Conservation (phyloP, 2,888 invertebrate species). For the Strigamia crassipes region DNA sequence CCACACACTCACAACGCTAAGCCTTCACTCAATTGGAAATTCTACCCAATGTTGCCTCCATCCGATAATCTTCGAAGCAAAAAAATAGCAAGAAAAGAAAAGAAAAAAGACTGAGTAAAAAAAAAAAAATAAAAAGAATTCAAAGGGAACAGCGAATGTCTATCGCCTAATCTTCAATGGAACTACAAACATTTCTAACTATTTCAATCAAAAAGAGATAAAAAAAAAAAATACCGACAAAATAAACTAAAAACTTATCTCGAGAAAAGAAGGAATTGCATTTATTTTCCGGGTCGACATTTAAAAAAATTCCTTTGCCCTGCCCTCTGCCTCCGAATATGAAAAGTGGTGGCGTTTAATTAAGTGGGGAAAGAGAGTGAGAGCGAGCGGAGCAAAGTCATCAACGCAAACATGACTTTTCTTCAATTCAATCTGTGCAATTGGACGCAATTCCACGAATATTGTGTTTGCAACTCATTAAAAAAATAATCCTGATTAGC, state of each 20-base stretch:
- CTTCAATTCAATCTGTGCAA: background rate
- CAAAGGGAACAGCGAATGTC: background rate
- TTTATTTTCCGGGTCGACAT: background rate
- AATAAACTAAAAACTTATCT: background rate
- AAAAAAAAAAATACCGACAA: too few relatives aligned
- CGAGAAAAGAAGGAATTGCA: background rate
- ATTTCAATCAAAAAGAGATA: background rate
- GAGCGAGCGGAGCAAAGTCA: slow-evolving; percentile 12
- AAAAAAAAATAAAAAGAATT: background rate
- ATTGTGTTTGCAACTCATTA: slow-evolving; percentile 1
- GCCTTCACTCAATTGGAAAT: slow-evolving; percentile 37
- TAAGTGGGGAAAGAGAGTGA: too few relatives aligned
- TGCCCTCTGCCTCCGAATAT: background rate
- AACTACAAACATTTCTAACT: slow-evolving; percentile 6
- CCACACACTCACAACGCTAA: slow-evolving; percentile 23
- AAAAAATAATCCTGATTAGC: slow-evolving; percentile 25
- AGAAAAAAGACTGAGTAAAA: too few relatives aligned
- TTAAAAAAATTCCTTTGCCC: background rate
- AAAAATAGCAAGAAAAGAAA: background rate
- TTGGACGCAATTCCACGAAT: background rate
- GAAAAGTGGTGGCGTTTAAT: slow-evolving; percentile 6
- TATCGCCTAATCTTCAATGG: background rate
- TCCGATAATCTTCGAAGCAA: slow-evolving; percentile 9
- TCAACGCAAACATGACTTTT: background rate
- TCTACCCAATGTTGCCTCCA: slow-evolving; percentile 28